Base-by-base conservation (phyloP, 1,140 invertebrate genomes). In the Riptortus pedestris region DNA sequence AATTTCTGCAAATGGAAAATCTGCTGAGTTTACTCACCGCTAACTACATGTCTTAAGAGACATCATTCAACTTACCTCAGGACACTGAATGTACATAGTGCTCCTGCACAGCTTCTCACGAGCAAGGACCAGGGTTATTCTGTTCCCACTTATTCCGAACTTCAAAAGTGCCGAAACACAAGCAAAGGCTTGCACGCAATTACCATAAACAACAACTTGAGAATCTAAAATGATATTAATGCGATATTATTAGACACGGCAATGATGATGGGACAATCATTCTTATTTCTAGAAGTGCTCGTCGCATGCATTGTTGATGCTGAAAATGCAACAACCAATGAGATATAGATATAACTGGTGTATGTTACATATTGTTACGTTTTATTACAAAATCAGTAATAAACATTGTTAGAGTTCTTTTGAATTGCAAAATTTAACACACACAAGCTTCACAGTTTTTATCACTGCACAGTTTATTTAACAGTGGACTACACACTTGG, bases 201-300 rank as follows among this genome's bases (percentile, higher is more conserved):
- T 74, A 1, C 84, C 84, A 70, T 85, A 84, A 1, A 85, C 77
- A 0, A 85, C 70, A 24, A 85, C 77, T 61, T 64, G 20, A 26
- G 2, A 2, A 9, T 26, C 51, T 55, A 55, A 27, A 55, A 55
- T 4, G 22, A n/a, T 47, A 47, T 3, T 20, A 47, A 47, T 20
- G 3, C 16, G 43, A 45, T 14, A 45, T 45, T 45, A 45, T 45
- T 45, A 11, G 2, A 3, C 20, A 3, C 20, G 20, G 2, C 20
- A 45, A n/a, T 45, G 2, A n/a, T 45, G 20, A 45, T 11, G 2
- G 14, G 2, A 45, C 43, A 45, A n/a, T 18, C 14, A 45, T 45
- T 45, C 14, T 45, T 14, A 14, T 45, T n/a, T 18, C 2, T n/a
- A 45, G 20, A 45, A n/a, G 43, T 45, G 43, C 2, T 2, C 14